Base-by-base conservation (phyloP, 2,888 invertebrate genomes). In the Cerceris rybyensis region DNA sequence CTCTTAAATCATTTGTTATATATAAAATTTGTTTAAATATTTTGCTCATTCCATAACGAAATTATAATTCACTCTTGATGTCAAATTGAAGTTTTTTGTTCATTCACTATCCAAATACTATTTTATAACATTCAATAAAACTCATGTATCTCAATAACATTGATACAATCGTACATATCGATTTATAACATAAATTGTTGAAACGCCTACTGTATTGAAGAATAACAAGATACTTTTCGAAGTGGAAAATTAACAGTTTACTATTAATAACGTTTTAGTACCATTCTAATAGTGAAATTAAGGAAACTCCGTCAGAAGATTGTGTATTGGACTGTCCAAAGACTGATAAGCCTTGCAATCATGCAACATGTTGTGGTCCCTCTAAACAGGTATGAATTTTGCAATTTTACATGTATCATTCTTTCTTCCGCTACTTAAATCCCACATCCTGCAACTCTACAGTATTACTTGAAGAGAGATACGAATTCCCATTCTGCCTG, bases 261-360 rank as follows among this genome's bases (percentile, higher is more conserved):
- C 14, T 64, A 11, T 70, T 52, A 13, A 8, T 64, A 28, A 65
- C 39, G 43, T 90, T 90, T 54, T 82, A 93, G 93, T 93, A 93
- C 86, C 92, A 93, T 63, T 92, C 93, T 78, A 93, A 93, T 82
- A 93, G 92, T 63, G 90, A 89, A 85, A 90, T 92, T 54, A 93
- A 93, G 73, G 92, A 92, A 78, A 92, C 93, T 70, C 92, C 92
- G 14, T 91, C 95, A 92, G 93, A 94, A 88, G 95, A 95, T 87
- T 98, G 98, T 92, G 97, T 97, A 41, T 93, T 98, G 13, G 97
- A 97, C 92, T 98, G 98, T 91, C 98, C 98, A 54, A 96, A 96
- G 90, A 96, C 96, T 75, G 96, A 96, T 87, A 95, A 95, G 87
- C 95, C 96, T 43, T 98, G 98, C 91, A 96, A 96, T 86, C 96